phyloP scores from a whole-genome alignment of 2,797 vertebrate species.

The Artibeus lituratus region DNA sequence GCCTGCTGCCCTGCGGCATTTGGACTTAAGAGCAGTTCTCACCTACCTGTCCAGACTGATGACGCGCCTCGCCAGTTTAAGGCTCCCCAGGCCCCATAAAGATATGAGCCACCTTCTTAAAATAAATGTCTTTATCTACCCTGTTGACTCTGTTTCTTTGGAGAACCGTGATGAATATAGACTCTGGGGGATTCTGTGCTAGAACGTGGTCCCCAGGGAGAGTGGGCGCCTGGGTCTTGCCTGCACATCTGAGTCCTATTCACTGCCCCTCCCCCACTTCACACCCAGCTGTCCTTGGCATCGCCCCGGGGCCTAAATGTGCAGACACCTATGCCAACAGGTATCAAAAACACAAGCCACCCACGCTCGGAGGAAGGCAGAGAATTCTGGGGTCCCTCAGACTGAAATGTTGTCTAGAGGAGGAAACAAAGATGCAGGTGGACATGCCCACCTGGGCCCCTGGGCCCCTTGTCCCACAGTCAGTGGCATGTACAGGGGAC shows the following conservation, averaged over 20 bases:
- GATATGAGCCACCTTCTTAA: not conserved
- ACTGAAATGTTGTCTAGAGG: no score
- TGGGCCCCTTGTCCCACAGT: not conserved
- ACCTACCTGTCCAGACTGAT: not conserved
- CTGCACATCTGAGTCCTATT: not conserved
- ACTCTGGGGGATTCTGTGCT: not conserved
- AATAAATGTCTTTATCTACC: not conserved
- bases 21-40: not conserved
- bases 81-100: not conserved
- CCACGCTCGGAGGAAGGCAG: not conserved
- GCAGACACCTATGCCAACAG: not conserved
- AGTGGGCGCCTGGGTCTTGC: not conserved
- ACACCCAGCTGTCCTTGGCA: not conserved
- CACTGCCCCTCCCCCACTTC: fast-evolving
- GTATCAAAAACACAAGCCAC: not conserved
- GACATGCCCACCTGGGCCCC: not conserved
- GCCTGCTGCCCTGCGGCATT: not conserved
- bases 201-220: not conserved
- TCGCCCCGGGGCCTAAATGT: fast-evolving
- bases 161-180: not conserved
- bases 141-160: not conserved
- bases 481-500: not conserved
- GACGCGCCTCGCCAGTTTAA: not conserved
- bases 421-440: fast-evolving
- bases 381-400: not conserved